Percentiles rank a stretch among this genome's conserved stretches.
Evolutionary conservation across 92 coral and sea anemone genomes (phyloP).

Genomic region (Pocillopora meandrina): DNA sequence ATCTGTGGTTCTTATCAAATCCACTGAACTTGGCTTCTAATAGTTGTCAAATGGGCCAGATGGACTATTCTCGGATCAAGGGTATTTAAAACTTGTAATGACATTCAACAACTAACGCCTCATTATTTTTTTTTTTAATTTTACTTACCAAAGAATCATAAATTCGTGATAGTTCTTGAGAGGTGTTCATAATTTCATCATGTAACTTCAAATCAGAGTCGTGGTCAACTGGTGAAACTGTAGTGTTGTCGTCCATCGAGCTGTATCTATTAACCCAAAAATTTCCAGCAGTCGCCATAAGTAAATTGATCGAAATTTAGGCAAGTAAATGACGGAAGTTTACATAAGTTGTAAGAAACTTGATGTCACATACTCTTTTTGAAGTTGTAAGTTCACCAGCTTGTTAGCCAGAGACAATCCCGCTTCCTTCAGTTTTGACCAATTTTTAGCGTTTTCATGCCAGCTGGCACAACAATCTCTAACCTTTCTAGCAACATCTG

Average conservation of each 20-base stretch:
- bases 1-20: no score
- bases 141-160: constrained; percentile 47
- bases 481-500: constrained; percentile 71
- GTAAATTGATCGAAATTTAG: not conserved
- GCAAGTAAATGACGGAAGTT: not conserved
- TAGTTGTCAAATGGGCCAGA: no score
- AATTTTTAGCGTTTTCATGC: constrained; percentile 83
- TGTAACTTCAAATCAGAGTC: constrained; percentile 47
- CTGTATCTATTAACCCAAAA: constrained; percentile 29
- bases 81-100: no score
- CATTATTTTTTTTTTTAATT: no score
- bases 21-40: no score
- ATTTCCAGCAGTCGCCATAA: not conserved
- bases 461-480: constrained; percentile 86
- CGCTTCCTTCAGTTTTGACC: constrained; percentile 70
- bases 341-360: not conserved
- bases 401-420: constrained; percentile 87
- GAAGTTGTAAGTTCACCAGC: constrained; percentile 81
- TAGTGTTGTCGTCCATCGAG: constrained; percentile 50
- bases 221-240: constrained; percentile 56
- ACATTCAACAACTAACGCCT: no score
- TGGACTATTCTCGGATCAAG: no score
- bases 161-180: constrained; percentile 83
- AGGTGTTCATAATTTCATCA: constrained; percentile 66
- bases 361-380: constrained; percentile 74